phyloP scores from a whole-genome alignment of 2,888 invertebrate species.

The Darwinula stevensoni region DNA sequence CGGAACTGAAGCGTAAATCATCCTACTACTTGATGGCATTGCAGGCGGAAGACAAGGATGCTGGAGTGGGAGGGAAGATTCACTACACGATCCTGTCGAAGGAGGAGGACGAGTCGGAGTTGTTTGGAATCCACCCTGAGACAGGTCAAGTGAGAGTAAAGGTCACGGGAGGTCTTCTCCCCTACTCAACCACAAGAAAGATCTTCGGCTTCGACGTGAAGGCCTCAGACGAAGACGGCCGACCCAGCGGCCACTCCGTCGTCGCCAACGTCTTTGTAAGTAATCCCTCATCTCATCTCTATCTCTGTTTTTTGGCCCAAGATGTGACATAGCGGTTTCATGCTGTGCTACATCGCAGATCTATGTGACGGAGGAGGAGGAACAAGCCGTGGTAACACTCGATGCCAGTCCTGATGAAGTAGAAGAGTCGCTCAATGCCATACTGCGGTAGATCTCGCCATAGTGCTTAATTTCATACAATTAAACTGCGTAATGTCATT shows the following conservation, averaged over 20 bases:
- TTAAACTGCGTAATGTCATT: no score
- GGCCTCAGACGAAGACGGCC: constrained; percentile 48
- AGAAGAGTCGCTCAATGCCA: constrained; percentile 23
- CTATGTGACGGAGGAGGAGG: constrained; percentile 4
- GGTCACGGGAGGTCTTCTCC: constrained; percentile 31
- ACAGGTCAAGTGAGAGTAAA: constrained; percentile 43
- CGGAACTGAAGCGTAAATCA: no score
- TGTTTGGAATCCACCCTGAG: constrained; percentile 44
- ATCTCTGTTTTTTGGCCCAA: not conserved
- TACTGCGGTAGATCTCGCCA: constrained; percentile 24
- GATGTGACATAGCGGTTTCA: no score
- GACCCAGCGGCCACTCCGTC: constrained; percentile 47
- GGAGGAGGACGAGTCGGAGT: constrained; percentile 32
- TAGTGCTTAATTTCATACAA: no score
- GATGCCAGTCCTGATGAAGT: constrained; percentile 3
- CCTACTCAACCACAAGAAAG: no score
- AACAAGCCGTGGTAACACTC: constrained; percentile 6
- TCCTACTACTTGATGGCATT: no score
- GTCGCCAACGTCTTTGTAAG: constrained; percentile 55
- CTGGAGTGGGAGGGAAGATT: constrained; percentile 41
- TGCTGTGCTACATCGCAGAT: no score
- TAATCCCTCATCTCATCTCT: not conserved
- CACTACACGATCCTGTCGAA: constrained; percentile 37
- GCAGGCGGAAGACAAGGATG: constrained; percentile 45
- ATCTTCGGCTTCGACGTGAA: constrained; percentile 64